Base-by-base conservation (phyloP, 2,888 invertebrate genomes). In the Lasioglossum zephyrum region DNA sequence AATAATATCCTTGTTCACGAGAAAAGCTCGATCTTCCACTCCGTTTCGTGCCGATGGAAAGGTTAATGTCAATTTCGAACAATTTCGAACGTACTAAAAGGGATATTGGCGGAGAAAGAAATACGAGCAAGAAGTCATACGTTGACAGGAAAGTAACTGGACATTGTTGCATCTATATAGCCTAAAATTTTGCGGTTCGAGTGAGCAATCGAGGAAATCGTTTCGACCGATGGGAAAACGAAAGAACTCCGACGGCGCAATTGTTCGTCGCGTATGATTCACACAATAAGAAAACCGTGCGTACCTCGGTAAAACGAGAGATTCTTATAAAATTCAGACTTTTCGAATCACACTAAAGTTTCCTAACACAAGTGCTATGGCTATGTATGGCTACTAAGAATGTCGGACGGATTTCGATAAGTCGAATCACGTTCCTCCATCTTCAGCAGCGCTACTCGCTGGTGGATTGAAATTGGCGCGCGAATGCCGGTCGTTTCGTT, bases 351-450 rank as follows among this genome's bases (percentile, higher is more conserved):
- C 73, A 73, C 81, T 18, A 79, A 83, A 79, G 70, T 81, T 87
- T 84, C 63, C 77, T 77, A 79, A 83, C 73, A 83, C 73, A 81
- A 82, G 41, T 70, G 76, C 66, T 84, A 74, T 88, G 90, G 85
- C 86, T 70, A 86, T 82, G 60, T 84, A 74, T 88, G 90, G 85
- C 86, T 70, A 86, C 84, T 74, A 36, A 18, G n/a, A 47, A 75
- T 70, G 66, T 77, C 49, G 44, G 63, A 36, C 44, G 36, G 16
- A 44, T 78, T 53, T 83, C 80, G 81, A 87, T 83, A 53, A 80
- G 60, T 87, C 76, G 78, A 81, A 81, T 73, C 70, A 69, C 63
- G 39, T 26, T 41, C 22, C 69, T 26, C 26, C 47, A 63, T 66
- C 84, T 75, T 79, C n/a, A 26, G n/a, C 41, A n/a, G 39, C 39